phyloP scores from a whole-genome alignment of 2,888 invertebrate species.

The Aphrophora alni region DNA sequence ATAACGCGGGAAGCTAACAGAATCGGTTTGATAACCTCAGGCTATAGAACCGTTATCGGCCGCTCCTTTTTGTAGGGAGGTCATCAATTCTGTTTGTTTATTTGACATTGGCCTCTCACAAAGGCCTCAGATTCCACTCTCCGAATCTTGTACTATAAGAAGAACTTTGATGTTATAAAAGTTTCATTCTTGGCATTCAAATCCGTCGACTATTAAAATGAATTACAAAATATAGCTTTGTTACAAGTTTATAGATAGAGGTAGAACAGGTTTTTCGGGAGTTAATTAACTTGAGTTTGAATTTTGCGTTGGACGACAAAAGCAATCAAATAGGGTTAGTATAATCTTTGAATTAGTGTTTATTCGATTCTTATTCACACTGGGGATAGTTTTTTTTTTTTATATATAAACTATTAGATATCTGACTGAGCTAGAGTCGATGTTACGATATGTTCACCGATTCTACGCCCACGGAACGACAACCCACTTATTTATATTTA shows the following conservation, averaged over 20 bases:
- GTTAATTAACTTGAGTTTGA: background rate
- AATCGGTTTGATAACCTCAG: background rate
- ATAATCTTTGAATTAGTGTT: too few relatives aligned
- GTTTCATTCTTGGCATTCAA: background rate
- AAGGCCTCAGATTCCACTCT: background rate
- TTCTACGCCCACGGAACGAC: too few relatives aligned
- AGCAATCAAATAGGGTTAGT: background rate
- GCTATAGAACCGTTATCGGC: background rate
- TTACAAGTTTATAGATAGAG: background rate
- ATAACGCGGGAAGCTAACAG: background rate
- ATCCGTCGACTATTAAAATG: background rate
- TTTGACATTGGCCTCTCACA: background rate
- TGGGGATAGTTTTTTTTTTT: too few relatives aligned
- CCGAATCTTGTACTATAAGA: conserved; percentile 1
- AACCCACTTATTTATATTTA: too few relatives aligned
- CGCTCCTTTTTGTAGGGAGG: background rate
- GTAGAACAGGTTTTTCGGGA: background rate
- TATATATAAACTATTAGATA: too few relatives aligned
- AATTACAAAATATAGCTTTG: background rate
- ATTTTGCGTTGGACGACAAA: background rate
- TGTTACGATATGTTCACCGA: too few relatives aligned
- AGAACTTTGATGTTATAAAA: background rate
- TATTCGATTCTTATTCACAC: too few relatives aligned
- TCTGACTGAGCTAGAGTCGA: too few relatives aligned
- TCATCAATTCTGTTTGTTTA: conserved; percentile 5